Conservation (phyloP, 1,140 invertebrate species). For the Ganaspis sp. region DNA sequence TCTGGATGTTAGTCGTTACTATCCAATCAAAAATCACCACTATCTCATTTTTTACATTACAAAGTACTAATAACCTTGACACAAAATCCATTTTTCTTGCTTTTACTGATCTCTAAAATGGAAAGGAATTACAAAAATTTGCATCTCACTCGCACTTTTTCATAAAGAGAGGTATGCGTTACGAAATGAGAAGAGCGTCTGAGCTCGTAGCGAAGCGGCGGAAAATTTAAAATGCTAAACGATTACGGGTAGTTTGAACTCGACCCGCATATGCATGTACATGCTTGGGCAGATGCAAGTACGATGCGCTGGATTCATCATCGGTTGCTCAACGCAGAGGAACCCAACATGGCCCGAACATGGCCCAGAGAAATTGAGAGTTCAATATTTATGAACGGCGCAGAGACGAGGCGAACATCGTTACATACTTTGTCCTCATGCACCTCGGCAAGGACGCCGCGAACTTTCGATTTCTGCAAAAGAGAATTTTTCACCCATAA, state of each 20-base stretch:
- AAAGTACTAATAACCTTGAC: too few relatives aligned
- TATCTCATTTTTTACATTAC: too few relatives aligned
- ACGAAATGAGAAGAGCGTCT: constrained; percentile 14
- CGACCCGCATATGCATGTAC: constrained; percentile 54
- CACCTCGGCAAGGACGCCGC: constrained; percentile 39
- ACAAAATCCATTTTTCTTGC: too few relatives aligned
- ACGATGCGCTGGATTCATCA: constrained; percentile 49
- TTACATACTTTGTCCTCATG: constrained; percentile 37
- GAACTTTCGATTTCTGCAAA: constrained; percentile 58
- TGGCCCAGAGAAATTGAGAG: constrained; percentile 54
- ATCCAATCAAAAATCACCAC: too few relatives aligned
- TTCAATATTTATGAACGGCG: constrained; percentile 58
- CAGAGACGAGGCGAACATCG: constrained; percentile 46
- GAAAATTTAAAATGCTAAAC: constrained; percentile 53
- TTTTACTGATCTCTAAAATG: too few relatives aligned
- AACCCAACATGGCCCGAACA: constrained; percentile 44
- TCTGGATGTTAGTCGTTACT: too few relatives aligned
- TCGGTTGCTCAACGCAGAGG: constrained; percentile 54
- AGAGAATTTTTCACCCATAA: constrained; percentile 42
- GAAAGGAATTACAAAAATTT: too few relatives aligned
- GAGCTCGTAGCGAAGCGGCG: constrained; percentile 41
- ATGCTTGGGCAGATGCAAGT: constrained; percentile 49
- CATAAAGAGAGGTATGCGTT: constrained; percentile 1
- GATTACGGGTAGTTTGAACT: constrained; percentile 54
- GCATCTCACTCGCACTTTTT: neutral